These are phyloP conservation scores for Hoplostethus atlanticus DNA, from an alignment of 2,797 vertebrate species.

Conservation along the genomic window DNA sequence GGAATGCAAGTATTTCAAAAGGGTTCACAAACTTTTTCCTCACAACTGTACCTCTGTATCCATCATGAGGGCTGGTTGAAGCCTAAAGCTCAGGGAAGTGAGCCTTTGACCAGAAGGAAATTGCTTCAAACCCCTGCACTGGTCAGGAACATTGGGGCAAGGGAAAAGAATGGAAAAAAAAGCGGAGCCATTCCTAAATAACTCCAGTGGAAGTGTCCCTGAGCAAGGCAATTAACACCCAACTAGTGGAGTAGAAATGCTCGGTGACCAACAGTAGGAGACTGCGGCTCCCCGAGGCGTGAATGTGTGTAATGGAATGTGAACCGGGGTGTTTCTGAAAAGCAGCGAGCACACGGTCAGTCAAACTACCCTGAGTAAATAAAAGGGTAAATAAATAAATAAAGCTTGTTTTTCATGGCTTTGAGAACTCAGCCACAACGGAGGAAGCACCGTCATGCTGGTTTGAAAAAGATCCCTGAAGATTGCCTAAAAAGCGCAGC, in stretches of 20 bases:
- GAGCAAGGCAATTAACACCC: slow-evolving; percentile 76
- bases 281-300: slow-evolving; percentile 60
- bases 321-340: slow-evolving; percentile 55
- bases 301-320: slow-evolving; percentile 58
- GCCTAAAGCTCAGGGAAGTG: slow-evolving; percentile 25
- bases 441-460: slow-evolving; percentile 59
- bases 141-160: slow-evolving; percentile 39
- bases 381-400: slow-evolving; percentile 64
- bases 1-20: no score
- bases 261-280: slow-evolving; percentile 50
- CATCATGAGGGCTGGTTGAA: background rate
- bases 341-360: slow-evolving; percentile 31
- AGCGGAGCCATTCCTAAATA: slow-evolving; percentile 57
- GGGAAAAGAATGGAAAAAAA: slow-evolving; percentile 24
- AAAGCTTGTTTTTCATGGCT: slow-evolving; percentile 22
- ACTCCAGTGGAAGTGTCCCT: slow-evolving; percentile 72
- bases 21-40: no score
- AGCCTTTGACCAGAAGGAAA: slow-evolving; percentile 40
- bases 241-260: slow-evolving; percentile 61
- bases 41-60: background rate
- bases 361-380: slow-evolving; percentile 58
- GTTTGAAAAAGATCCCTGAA: slow-evolving; percentile 60
- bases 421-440: slow-evolving; percentile 27
- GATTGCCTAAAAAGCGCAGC: slow-evolving; percentile 58
- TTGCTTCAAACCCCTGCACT: slow-evolving; percentile 41